A percentile compares a stretch with the other conserved stretches of the same genome.
Conservation (phyloP, 2,797 vertebrate genomes). For the Pantherophis vulpinus region DNA sequence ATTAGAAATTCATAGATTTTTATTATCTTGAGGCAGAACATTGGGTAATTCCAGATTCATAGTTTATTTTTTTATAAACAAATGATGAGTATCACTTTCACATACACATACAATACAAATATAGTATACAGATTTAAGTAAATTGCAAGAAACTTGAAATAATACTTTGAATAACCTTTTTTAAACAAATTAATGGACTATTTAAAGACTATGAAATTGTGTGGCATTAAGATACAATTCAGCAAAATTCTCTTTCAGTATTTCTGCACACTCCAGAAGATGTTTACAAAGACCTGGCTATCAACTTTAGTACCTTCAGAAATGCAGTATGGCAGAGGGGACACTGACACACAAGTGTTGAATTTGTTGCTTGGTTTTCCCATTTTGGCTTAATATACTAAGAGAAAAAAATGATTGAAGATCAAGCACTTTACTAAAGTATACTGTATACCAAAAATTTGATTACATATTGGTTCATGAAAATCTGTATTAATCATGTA, state of each 20-base stretch:
- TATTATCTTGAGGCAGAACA: background rate
- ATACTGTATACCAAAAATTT: background rate
- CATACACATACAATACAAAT: background rate
- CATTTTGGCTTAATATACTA: background rate
- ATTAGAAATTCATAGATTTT: background rate
- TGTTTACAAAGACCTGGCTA: background rate
- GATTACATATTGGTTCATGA: background rate
- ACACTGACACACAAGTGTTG: background rate
- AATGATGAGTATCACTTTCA: background rate
- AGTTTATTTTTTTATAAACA: background rate
- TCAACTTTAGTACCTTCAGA: background rate
- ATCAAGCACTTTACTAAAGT: background rate
- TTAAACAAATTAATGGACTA: background rate
- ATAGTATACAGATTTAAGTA: background rate
- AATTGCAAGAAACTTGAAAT: background rate
- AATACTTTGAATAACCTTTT: background rate
- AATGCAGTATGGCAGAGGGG: background rate
- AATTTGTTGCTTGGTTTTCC: background rate
- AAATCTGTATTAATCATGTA: background rate
- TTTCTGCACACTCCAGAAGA: background rate
- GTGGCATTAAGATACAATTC: background rate
- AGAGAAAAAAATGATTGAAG: background rate
- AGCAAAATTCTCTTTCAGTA: background rate
- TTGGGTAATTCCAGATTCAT: background rate
- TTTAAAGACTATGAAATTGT: background rate